Evolutionary conservation across 1,140 invertebrate species (phyloP).

Genomic region (Bombus waltoni): DNA sequence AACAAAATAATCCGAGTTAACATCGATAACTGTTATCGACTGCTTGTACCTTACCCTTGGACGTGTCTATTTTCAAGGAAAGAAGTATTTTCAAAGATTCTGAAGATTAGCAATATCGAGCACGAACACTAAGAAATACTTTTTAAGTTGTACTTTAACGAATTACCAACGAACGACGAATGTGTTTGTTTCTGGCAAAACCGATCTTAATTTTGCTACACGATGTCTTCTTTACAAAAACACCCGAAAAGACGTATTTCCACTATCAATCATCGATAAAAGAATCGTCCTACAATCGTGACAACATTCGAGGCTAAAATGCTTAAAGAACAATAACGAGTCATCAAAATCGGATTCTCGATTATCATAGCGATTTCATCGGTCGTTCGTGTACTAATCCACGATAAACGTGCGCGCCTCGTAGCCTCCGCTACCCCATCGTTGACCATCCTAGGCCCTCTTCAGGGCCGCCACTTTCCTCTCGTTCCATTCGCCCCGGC

Average conservation of each 20-base stretch:
- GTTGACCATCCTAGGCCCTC: neutral
- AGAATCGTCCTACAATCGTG: neutral
- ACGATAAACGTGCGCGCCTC: neutral
- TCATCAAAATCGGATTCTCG: neutral
- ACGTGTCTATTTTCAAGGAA: no score
- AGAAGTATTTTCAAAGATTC: no score
- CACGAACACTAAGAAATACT: no score
- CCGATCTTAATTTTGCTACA: neutral
- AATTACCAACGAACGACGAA: no score
- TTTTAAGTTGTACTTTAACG: no score
- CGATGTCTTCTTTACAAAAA: neutral
- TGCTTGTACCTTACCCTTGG: no score
- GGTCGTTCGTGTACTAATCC: neutral
- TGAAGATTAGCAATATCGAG: no score
- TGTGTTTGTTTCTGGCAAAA: no score
- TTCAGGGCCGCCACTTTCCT: no score
- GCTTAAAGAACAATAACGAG: neutral
- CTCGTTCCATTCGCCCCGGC: neutral
- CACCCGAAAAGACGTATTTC: neutral
- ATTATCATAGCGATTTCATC: neutral
- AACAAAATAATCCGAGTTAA: neutral
- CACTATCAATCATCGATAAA: neutral
- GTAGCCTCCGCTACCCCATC: neutral
- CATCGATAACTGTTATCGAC: no score
- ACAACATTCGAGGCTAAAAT: neutral